Evolutionary conservation across 2,113 vertebrate genomes (phyloP).

Genomic region (Dolichallabes microphthalmus): DNA sequence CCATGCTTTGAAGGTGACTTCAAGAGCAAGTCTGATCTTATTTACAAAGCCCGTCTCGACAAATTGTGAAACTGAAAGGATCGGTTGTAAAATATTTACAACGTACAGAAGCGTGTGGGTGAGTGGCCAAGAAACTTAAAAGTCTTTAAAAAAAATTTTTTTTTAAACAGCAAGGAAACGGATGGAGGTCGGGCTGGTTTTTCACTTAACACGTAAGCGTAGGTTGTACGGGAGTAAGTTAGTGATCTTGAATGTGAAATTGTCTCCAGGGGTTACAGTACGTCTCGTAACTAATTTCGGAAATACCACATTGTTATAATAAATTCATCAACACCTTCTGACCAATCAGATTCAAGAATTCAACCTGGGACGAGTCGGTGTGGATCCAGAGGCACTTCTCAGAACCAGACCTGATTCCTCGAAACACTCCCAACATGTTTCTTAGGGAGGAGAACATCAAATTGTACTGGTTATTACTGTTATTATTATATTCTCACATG

Average conservation of each 20-base stretch:
- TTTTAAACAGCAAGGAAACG: not conserved
- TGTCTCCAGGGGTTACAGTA: not conserved
- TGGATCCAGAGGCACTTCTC: not conserved
- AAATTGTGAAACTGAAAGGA: conserved; percentile 46
- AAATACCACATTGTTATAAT: not conserved
- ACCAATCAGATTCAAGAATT: not conserved
- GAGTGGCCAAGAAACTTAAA: not conserved
- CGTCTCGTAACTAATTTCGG: not conserved
- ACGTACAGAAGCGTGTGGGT: not conserved
- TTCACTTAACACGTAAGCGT: not conserved
- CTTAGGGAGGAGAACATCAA: not conserved
- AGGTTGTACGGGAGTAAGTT: not conserved
- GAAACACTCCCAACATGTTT: not conserved
- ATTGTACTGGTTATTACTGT: not conserved
- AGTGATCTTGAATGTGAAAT: not conserved
- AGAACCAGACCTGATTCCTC: not conserved
- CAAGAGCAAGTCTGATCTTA: conserved; percentile 13
- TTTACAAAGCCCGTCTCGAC: conserved; percentile 21
- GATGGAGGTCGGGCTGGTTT: not conserved
- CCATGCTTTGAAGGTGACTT: conserved; percentile 31
- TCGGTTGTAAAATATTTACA: not conserved
- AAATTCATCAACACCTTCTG: not conserved
- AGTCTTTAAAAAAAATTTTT: not conserved
- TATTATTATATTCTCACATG: not conserved
- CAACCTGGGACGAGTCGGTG: not conserved